Conservation (phyloP, 1,140 invertebrate species). For the Euwallacea similis region DNA sequence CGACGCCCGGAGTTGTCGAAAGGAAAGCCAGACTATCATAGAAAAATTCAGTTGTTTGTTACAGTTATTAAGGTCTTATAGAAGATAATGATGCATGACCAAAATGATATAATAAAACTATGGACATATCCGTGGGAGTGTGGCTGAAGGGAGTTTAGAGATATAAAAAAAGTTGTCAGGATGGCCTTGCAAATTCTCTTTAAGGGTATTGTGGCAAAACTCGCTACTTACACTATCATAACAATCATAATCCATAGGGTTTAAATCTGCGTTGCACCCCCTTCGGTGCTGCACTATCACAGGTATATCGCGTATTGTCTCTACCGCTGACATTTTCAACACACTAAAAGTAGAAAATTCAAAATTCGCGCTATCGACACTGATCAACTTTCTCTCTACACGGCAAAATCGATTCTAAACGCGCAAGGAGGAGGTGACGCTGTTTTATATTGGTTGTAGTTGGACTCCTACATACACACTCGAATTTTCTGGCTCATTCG, state of each 20-base stretch:
- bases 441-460: not conserved
- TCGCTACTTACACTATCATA: slow-evolving; percentile 4
- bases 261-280: slow-evolving; percentile 18
- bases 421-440: not conserved
- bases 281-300: slow-evolving; percentile 32
- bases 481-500: not conserved
- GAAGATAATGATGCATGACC: too few species aligned
- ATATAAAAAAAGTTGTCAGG: too few species aligned
- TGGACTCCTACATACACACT: not conserved
- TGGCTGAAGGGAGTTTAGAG: too few species aligned
- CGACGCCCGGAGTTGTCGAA: slow-evolving; percentile 60
- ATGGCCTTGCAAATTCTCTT: too few species aligned
- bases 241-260: slow-evolving; percentile 29
- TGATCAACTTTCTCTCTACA: not conserved
- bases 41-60: too few species aligned
- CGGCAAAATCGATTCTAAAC: not conserved
- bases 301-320: slow-evolving; percentile 35
- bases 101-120: not conserved
- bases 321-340: slow-evolving; percentile 15
- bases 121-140: not conserved
- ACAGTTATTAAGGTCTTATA: too few species aligned
- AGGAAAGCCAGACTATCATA: slow-evolving; percentile 64
- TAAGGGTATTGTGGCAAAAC: too few species aligned
- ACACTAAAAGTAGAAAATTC: slow-evolving; percentile 1
- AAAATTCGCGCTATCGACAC: too few species aligned